phyloP scores from a whole-genome alignment of 92 coral and sea anemone species.

The Heteractis magnifica region DNA sequence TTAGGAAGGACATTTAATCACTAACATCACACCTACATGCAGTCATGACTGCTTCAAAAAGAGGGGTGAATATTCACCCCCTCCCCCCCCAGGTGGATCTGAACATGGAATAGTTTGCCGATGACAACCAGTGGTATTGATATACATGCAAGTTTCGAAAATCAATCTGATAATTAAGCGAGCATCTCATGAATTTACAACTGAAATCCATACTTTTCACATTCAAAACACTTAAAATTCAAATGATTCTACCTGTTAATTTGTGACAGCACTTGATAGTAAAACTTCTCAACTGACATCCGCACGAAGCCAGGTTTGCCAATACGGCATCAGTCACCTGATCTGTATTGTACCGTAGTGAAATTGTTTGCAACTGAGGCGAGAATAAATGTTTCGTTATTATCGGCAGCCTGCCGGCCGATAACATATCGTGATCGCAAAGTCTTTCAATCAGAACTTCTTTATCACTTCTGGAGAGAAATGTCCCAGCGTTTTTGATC shows the following conservation, averaged over 20 bases:
- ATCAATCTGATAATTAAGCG: too few species aligned
- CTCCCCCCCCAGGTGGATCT: too few species aligned
- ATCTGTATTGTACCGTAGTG: conserved; percentile 51
- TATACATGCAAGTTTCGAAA: too few species aligned
- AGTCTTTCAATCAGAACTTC: conserved; percentile 67
- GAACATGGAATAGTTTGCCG: too few species aligned
- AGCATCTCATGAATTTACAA: not conserved
- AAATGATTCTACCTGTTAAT: conserved; percentile 54
- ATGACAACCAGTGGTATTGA: too few species aligned
- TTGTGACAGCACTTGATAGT: conserved; percentile 48
- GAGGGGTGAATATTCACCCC: too few species aligned
- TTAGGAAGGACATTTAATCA: too few species aligned
- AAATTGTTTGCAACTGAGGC: conserved; percentile 50
- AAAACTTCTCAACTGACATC: conserved; percentile 56
- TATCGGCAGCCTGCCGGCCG: conserved; percentile 47
- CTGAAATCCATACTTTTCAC: not conserved
- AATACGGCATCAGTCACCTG: conserved; percentile 65
- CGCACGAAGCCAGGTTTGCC: conserved; percentile 47
- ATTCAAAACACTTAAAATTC: not conserved
- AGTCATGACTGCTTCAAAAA: too few species aligned
- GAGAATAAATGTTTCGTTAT: conserved; percentile 60
- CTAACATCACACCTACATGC: too few species aligned
- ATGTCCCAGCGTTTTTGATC: conserved; percentile 57
- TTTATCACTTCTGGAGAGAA: conserved; percentile 61
- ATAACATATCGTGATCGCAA: conserved; percentile 79